Evolutionary conservation across 2,888 invertebrate species (phyloP), one percentile per base, ranked within the genome.

Genomic region (Watsonalla cultraria): DNA sequence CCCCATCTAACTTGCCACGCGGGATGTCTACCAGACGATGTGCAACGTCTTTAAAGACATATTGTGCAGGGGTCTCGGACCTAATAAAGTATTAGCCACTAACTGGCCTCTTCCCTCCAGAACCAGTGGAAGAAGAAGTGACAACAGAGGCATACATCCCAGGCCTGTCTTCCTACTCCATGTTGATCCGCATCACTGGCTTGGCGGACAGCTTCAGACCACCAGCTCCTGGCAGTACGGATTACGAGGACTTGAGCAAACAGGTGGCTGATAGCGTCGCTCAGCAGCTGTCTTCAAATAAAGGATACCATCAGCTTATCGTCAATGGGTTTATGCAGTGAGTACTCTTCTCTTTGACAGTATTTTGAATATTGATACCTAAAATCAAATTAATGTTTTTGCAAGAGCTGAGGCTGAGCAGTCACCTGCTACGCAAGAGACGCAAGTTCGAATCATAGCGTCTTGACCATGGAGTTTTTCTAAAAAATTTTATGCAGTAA

Each of bases 171-270:
- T 91, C 92, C 0, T 97, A 96, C 84, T 92, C 93, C 13, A 89
- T 96, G 46, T 92, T 94, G 68, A 92, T 97, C 2, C 95, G 95
- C 68, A 88, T 97, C 54, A 93, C 94, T 34, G 95, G 95, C 42
- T 82, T 96, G 39, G 97, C 95, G 0, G 94, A 96, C 70, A 95
- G 94, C 63, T 97, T 94, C 87, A 91, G 92, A 54, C 92, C 95
- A 0, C 97, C 97, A 0, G 85, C 93, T n/a, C 89, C 91, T 0
- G 95, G 94, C n/a, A 93, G 93, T 14, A 80, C 92, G 11, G 96
- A 96, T 66, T 97, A 94, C 70, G 94, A 94, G 39, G 93, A 93
- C 54, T 86, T 97, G 37, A 93, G 94, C 7, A 92, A 92, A 45
- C 89, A 95, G 45, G 66, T 89, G 0, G 60, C 66, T 0, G 68